Percentiles rank a stretch among this genome's conserved stretches.
Conservation (phyloP, 2,888 invertebrate species). For the Cancer borealis region DNA sequence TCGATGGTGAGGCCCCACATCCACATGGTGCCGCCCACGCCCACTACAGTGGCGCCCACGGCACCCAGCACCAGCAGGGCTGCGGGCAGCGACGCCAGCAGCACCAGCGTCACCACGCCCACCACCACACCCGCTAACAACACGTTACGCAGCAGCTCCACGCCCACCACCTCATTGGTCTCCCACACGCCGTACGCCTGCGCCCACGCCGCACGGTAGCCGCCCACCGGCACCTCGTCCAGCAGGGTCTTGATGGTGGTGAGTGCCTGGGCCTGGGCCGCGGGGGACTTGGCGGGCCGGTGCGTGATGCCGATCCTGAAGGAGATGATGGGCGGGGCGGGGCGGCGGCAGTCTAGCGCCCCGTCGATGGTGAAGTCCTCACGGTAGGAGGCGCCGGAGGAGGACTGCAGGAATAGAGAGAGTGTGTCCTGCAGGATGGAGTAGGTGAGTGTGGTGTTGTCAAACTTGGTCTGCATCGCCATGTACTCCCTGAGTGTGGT, state of each 20-base stretch:
- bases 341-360: conserved; percentile 84
- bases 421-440: conserved; percentile 63
- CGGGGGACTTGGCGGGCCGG: conserved; percentile 85
- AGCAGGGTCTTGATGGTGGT: conserved; percentile 76
- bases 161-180: conserved; percentile 83
- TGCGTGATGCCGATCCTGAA: conserved; percentile 79
- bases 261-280: conserved; percentile 82
- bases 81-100: conserved; percentile 89
- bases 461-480: conserved; percentile 38
- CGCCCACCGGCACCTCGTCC: conserved; percentile 32
- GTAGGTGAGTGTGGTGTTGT: conserved; percentile 60
- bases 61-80: conserved; percentile 87
- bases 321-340: conserved; percentile 82
- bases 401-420: conserved; percentile 69
- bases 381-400: conserved; percentile 85
- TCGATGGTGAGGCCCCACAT: conserved; percentile 81
- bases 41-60: conserved; percentile 85
- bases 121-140: conserved; percentile 88
- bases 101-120: conserved; percentile 87
- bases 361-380: conserved; percentile 85
- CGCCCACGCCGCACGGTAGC: conserved; percentile 72
- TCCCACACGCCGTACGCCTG: conserved; percentile 76
- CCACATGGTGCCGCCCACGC: conserved; percentile 79
- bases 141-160: conserved; percentile 88
- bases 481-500: conserved; percentile 65